phyloP scores from a whole-genome alignment of 2,888 invertebrate species.

The Ectemnius cavifrons region DNA sequence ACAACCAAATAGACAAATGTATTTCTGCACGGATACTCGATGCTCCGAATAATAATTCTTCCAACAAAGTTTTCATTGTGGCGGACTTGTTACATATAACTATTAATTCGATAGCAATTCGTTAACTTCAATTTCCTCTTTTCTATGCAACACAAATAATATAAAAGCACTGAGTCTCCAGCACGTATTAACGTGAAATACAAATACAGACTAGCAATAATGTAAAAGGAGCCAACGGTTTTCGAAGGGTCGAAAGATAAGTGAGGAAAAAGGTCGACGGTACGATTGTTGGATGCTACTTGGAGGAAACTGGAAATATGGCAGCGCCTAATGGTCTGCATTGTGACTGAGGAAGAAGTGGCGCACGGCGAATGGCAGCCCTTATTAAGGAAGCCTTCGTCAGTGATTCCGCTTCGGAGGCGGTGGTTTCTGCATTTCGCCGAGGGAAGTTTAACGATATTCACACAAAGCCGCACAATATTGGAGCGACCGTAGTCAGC shows the following conservation, averaged over 20 bases:
- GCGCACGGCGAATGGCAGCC: conserved; percentile 6
- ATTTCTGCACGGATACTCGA: no score
- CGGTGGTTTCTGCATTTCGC: conserved; percentile 36
- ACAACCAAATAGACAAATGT: no score
- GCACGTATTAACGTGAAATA: no score
- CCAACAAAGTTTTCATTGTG: no score
- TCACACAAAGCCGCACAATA: conserved; percentile 61
- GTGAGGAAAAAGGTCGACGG: background rate
- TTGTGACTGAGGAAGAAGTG: conserved; percentile 16
- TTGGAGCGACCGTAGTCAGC: conserved; percentile 25
- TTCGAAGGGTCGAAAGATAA: background rate
- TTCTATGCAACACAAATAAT: no score
- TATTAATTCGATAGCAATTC: no score
- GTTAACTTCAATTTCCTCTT: no score
- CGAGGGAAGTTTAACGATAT: conserved; percentile 65
- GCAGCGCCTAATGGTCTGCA: conserved; percentile 25
- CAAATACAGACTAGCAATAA: background rate
- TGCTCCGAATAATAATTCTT: no score
- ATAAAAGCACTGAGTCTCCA: no score
- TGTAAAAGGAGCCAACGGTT: background rate
- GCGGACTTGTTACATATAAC: no score
- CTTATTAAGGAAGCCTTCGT: conserved; percentile 52
- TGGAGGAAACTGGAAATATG: conserved; percentile 16
- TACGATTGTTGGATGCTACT: no score
- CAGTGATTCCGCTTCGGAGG: conserved; percentile 46